Base-by-base conservation (phyloP, 2,797 vertebrate genomes). In the Brotula barbata region DNA sequence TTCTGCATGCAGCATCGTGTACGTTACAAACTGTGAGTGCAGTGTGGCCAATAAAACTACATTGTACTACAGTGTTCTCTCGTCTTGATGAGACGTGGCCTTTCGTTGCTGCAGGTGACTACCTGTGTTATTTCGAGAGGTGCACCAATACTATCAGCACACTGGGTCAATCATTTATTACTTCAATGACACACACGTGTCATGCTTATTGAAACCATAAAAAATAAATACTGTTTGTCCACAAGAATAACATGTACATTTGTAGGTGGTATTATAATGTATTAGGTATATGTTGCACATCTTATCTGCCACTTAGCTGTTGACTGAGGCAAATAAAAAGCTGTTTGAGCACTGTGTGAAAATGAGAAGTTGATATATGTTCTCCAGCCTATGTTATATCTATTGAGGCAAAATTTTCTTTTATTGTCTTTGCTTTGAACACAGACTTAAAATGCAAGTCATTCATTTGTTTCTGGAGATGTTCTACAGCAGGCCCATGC, bases 1-100 rank as follows among this genome's bases (percentile, higher is more conserved):
- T 43, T 58, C 62, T 19, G 66, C 67, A 49, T 58, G 64, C 37
- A 58, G 81, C 77, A 80, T 82, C 85, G 76, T 80, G 64, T 43
- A 19, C 47, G 6, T 17, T 23, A 1, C 53, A 21, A 37, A n/a
- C 43, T 44, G 37, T 22, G 58, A 56, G 36, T 3, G 20, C 46
- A 53, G 42, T 61, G 50, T 58, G 51, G 53, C 45, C 55, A 15
- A 22, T 41, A 17, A 52, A 63, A 43, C 39, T 40, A 17, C 54
- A 33, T 7, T 31, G 59, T 14, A 39, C 6, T 23, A 15, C 58
- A 12, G 1, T 17, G 41, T 39, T 23, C n/a, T n/a, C n/a, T n/a
- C 45, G 31, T 34, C 25, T 4, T 28, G 25, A 50, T 9, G 40
- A 28, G n/a, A 52, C 28, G 39, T 17, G 15, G 23, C 45, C 67